phyloP scores from a whole-genome alignment of 2,797 vertebrate genomes.

The Cynodonichthys magdalenae region DNA sequence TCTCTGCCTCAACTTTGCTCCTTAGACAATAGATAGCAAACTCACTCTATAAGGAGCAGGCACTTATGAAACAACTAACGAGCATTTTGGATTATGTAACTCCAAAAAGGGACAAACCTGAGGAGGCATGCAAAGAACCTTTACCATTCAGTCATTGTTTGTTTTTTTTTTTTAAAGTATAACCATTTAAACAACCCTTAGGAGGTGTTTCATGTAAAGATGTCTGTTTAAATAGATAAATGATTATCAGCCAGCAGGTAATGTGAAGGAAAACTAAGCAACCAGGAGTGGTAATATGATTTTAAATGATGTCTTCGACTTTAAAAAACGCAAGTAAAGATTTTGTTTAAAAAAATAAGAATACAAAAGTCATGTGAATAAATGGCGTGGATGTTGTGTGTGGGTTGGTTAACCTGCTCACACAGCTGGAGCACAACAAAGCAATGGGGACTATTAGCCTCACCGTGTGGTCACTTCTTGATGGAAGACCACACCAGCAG shows the following conservation, averaged over 20 bases:
- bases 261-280: slow-evolving; percentile 21
- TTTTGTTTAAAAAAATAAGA: slow-evolving; percentile 8
- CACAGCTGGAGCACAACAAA: slow-evolving; percentile 39
- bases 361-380: slow-evolving; percentile 4
- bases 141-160: slow-evolving; percentile 41
- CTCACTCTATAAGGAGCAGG: slow-evolving; percentile 27
- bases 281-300: slow-evolving; percentile 52
- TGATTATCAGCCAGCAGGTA: slow-evolving; percentile 27
- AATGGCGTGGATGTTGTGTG: slow-evolving; percentile 16
- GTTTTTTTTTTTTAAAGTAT: slow-evolving; percentile 8
- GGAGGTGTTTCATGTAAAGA: slow-evolving; percentile 4
- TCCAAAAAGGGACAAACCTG: slow-evolving; percentile 30
- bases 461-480: slow-evolving; percentile 53
- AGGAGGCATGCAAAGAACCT: slow-evolving; percentile 24
- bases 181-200: slow-evolving; percentile 42
- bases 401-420: slow-evolving; percentile 51
- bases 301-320: slow-evolving; percentile 41
- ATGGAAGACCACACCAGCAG: slow-evolving; percentile 48
- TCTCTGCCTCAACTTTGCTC: slow-evolving; percentile 52
- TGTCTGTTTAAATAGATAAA: slow-evolving; percentile 31
- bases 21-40: slow-evolving; percentile 54
- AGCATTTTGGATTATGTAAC: slow-evolving; percentile 42
- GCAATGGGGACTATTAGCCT: slow-evolving; percentile 51
- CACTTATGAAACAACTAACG: slow-evolving; percentile 50
- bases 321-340: background rate